These are phyloP conservation scores for Craseonycteris thonglongyai DNA, from an alignment of 2,113 vertebrate species.

Conservation along the genomic window DNA sequence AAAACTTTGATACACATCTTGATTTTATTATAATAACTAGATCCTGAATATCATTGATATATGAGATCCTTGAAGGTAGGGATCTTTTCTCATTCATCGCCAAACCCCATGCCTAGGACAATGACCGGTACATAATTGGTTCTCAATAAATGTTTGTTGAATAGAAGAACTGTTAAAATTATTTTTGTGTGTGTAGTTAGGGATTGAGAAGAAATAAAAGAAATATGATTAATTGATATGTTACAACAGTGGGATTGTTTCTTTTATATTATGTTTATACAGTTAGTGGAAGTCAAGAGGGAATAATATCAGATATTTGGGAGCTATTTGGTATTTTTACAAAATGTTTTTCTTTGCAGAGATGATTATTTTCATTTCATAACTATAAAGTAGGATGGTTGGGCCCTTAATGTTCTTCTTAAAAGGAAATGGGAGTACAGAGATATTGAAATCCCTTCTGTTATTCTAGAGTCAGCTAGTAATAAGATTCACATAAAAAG, in stretches of 20 bases:
- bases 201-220: background rate
- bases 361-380: conserved; percentile 64
- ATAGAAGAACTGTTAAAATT: background rate
- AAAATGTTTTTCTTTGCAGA: conserved; percentile 60
- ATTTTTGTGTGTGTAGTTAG: background rate
- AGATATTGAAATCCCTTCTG: conserved; percentile 59
- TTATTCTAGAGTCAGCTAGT: conserved; percentile 48
- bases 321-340: conserved; percentile 43
- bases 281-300: conserved; percentile 25
- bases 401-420: conserved; percentile 50
- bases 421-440: conserved; percentile 60
- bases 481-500: conserved; percentile 52
- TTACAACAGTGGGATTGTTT: background rate
- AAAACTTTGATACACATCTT: background rate
- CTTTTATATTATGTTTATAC: conserved; percentile 17
- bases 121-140: background rate
- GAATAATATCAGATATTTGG: conserved; percentile 50
- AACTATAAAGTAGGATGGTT: conserved; percentile 22
- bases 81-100: background rate
- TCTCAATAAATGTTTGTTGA: conserved; percentile 4
- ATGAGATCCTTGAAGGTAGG: background rate
- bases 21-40: conserved; percentile 23
- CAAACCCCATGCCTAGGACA: background rate
- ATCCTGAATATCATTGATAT: background rate
- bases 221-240: background rate